A percentile compares a stretch with the other conserved stretches of the same genome.
phyloP scores from a whole-genome alignment of 2,797 vertebrate species.

The Arnoldichthys spilopterus region DNA sequence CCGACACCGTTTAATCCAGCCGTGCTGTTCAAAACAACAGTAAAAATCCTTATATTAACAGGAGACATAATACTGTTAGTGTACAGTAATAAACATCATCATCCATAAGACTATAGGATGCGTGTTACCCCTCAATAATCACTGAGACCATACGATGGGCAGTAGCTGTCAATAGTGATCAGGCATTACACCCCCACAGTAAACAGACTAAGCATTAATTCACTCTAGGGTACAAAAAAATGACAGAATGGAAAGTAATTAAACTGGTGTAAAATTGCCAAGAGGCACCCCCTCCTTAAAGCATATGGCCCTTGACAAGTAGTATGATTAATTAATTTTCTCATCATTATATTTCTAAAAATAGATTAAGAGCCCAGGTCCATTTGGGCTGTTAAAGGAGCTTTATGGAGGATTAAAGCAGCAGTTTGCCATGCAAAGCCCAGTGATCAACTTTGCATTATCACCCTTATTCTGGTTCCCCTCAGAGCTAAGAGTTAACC shows the following conservation, averaged over 20 bases:
- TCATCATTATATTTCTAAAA: constrained; percentile 49
- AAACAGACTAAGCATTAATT: not conserved
- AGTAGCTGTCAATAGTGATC: not conserved
- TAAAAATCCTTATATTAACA: too few relatives aligned
- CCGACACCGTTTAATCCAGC: constrained; percentile 1
- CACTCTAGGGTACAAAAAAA: constrained; percentile 13
- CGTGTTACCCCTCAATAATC: too few relatives aligned
- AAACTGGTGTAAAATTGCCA: constrained; percentile 44
- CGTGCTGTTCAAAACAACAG: too few relatives aligned
- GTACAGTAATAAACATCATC: too few relatives aligned
- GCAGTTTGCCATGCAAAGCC: not conserved
- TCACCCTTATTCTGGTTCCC: not conserved
- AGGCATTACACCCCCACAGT: not conserved
- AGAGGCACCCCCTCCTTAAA: constrained; percentile 43
- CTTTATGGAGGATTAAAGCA: constrained; percentile 19
- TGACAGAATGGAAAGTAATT: constrained; percentile 44
- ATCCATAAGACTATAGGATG: too few relatives aligned
- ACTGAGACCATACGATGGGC: not conserved
- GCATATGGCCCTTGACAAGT: constrained; percentile 51
- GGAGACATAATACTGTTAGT: too few relatives aligned
- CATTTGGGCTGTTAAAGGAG: constrained; percentile 30
- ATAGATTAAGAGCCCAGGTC: constrained; percentile 30
- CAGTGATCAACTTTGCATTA: not conserved
- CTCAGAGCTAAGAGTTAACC: too few relatives aligned
- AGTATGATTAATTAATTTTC: constrained; percentile 52